phyloP scores from a whole-genome alignment of 2,888 invertebrate species.

The Tethea ocularis region DNA sequence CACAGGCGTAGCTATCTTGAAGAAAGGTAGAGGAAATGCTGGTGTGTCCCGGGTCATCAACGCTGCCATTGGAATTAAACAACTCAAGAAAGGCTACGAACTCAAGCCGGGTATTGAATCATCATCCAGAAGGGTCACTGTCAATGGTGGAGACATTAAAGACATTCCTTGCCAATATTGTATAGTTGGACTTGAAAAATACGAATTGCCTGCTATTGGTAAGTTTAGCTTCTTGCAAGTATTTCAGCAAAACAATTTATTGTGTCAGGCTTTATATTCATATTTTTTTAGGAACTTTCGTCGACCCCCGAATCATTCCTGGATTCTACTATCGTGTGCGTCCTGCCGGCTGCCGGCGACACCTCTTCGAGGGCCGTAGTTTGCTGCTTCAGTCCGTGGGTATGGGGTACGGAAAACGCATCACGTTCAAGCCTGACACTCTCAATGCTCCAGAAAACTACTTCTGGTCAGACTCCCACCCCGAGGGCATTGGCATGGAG shows the following conservation, averaged over 20 bases:
- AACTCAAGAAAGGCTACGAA: conserved; percentile 83
- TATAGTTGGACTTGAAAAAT: conserved; percentile 85
- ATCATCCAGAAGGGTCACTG: conserved; percentile 85
- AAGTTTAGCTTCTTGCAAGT: conserved; percentile 48
- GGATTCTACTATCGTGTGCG: conserved; percentile 90
- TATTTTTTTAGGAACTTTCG: conserved; percentile 84
- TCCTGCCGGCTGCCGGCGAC: conserved; percentile 85
- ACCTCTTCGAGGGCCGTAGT: conserved; percentile 86
- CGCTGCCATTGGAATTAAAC: conserved; percentile 83
- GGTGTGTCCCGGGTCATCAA: conserved; percentile 81
- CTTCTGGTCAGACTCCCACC: conserved; percentile 91
- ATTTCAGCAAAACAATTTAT: conserved; percentile 9
- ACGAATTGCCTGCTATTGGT: conserved; percentile 89
- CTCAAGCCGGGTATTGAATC: conserved; percentile 86
- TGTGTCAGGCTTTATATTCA: conserved; percentile 10
- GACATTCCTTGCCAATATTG: conserved; percentile 88
- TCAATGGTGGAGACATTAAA: conserved; percentile 84
- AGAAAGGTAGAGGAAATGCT: conserved; percentile 80
- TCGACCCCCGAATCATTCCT: conserved; percentile 88
- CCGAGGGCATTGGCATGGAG: conserved; percentile 88
- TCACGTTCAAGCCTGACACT: conserved; percentile 88
- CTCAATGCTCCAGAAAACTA: conserved; percentile 85
- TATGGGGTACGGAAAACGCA: conserved; percentile 90
- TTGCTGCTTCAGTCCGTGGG: conserved; percentile 86
- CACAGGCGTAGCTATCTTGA: conserved; percentile 82